phyloP scores from a whole-genome alignment of 2,888 invertebrate species.

The Heteromurus nitidus region DNA sequence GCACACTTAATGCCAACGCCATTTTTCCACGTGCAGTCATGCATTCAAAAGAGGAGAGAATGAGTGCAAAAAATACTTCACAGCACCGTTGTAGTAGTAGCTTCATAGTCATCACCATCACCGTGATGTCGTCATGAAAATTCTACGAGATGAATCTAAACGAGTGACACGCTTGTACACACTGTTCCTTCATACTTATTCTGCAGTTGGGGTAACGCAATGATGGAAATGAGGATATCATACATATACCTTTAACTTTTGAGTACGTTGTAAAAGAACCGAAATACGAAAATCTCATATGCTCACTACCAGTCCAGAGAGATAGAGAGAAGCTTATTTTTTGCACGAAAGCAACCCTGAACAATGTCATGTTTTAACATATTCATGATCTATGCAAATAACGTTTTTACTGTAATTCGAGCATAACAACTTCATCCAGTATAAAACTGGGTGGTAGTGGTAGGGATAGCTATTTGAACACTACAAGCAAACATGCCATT shows the following conservation, averaged over 20 bases:
- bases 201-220: neutral
- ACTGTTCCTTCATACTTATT: neutral
- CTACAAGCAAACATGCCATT: no score
- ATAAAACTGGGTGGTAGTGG: no score
- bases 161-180: neutral
- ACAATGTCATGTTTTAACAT: neutral
- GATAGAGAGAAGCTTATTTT: neutral
- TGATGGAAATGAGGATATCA: no score
- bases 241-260: no score
- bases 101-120: constrained; percentile 25
- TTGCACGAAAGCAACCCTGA: neutral
- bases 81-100: neutral
- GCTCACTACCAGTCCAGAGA: neutral
- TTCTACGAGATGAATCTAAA: neutral
- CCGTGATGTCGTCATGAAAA: constrained; percentile 16
- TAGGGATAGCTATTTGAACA: no score
- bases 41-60: neutral
- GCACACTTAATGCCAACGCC: no score
- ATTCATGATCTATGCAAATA: neutral
- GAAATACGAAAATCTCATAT: constrained; percentile 9
- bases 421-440: no score
- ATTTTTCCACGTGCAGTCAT: neutral
- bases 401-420: neutral
- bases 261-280: neutral
- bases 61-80: neutral